Base-by-base conservation (phyloP, 1,140 invertebrate species). In the Brachionus paranguensis region DNA sequence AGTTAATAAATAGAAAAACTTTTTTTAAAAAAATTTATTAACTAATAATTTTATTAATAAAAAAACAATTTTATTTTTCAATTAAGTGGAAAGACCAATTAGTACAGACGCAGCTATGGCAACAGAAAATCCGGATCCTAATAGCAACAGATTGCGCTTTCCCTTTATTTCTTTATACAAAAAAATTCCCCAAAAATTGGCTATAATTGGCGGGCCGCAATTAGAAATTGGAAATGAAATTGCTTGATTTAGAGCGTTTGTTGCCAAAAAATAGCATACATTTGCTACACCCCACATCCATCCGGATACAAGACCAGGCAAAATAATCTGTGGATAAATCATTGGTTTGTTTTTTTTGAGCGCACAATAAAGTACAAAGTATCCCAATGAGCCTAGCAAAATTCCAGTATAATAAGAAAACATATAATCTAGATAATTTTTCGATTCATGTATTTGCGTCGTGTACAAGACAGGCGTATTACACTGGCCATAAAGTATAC, bases 371-470 rank as follows among this genome's bases (percentile, higher is more conserved):
- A 89, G 85, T 12, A 89, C 78, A 84, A 91, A 89, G 85, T 89
- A 89, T 1, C 87, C 65, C 4, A 87, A 88, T 68, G 89, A 89
- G 14, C 89, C 86, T 4, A 86, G 11, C 50, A 88, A 89, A 45
- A 91, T 91, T 14, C 90, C 90, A 85, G 86, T 86, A 84, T 88
- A 91, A 84, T 90, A 89, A 10, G 89, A 87, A 87, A 91, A 91
- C 10, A 89, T 89, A 85, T 90, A 91, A 81, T 90, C 89, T 29
- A 91, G 85, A 84, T 86, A 90, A 72, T 83, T 83, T 50, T 45
- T 27, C 5, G 43, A 20, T 53, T 37, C 60, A n/a, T 70, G 78
- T 78, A 70, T 84, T 78, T 85, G 86, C 1, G 20, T 76, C 4
- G 85, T 84, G 47, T 83, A 86, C 12, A 84, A 85, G 33, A 85